These are phyloP conservation scores for Epinephelus fuscoguttatus DNA, from an alignment of 2,113 vertebrate genomes.

Conservation along the genomic window DNA sequence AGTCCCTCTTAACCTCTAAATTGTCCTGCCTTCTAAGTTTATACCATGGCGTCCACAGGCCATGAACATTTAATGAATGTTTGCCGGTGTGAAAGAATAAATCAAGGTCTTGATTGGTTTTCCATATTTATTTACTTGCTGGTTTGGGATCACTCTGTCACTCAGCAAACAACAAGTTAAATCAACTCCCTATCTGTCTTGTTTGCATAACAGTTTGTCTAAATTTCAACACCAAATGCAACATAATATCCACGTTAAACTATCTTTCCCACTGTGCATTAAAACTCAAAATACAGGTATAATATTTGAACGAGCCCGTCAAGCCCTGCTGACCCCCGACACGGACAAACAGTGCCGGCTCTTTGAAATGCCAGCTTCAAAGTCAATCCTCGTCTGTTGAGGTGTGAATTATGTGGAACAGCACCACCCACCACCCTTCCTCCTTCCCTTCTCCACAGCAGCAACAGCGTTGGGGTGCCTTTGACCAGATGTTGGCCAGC, in stretches of 20 bases:
- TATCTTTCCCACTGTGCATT: not conserved
- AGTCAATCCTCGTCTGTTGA: conserved; percentile 35
- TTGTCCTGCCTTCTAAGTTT: not conserved
- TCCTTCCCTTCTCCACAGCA: not conserved
- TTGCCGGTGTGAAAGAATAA: not conserved
- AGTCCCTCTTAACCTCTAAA: not conserved
- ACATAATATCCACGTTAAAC: not conserved
- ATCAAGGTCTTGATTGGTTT: not conserved
- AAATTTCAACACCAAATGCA: not conserved
- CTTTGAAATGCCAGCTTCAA: conserved; percentile 69
- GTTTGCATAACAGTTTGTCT: not conserved
- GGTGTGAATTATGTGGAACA: conserved; percentile 62
- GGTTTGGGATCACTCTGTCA: not conserved
- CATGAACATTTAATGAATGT: too few relatives aligned
- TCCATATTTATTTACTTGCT: not conserved
- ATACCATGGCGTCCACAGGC: not conserved
- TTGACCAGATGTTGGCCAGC: conserved; percentile 68
- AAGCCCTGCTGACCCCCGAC: conserved; percentile 1
- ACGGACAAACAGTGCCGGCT: conserved; percentile 25
- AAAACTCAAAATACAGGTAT: not conserved
- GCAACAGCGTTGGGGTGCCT: conserved; percentile 12
- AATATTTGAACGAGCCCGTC: not conserved
- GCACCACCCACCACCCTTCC: conserved; percentile 39
- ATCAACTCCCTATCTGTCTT: not conserved
- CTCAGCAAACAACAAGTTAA: not conserved